These are phyloP conservation scores for Thymelicus lineola DNA, from an alignment of 2,888 invertebrate genomes.

Conservation along the genomic window DNA sequence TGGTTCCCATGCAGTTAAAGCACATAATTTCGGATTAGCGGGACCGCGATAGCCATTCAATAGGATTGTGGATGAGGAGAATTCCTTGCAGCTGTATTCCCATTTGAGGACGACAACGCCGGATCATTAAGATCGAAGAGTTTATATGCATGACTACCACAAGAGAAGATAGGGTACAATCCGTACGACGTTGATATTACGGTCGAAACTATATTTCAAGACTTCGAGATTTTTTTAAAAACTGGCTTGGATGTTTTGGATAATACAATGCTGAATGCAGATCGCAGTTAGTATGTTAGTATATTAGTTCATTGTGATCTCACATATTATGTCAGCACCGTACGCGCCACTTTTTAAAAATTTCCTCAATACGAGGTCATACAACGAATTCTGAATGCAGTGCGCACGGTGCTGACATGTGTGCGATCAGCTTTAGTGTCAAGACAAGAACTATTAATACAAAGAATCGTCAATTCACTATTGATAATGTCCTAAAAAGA, in stretches of 20 bases:
- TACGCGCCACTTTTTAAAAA: too few relatives aligned
- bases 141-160: constrained; percentile 36
- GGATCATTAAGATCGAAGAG: constrained; percentile 39
- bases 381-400: too few relatives aligned
- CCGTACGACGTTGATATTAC: neutral
- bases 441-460: neutral
- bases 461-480: neutral
- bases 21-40: constrained; percentile 55
- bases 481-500: neutral
- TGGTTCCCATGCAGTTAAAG: constrained; percentile 47
- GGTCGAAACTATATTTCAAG: neutral
- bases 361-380: too few relatives aligned
- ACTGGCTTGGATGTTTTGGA: too few relatives aligned
- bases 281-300: too few relatives aligned
- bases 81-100: constrained; percentile 60
- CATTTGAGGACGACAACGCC: constrained; percentile 50
- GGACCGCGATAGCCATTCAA: constrained; percentile 50
- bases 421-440: too few relatives aligned
- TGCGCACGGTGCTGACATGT: too few relatives aligned
- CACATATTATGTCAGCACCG: too few relatives aligned
- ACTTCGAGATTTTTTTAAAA: neutral
- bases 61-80: constrained; percentile 57
- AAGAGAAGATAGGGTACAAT: neutral
- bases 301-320: too few relatives aligned
- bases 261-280: too few relatives aligned